Conservation (phyloP, 2,113 vertebrate species). For the Chrysochloris asiatica region DNA sequence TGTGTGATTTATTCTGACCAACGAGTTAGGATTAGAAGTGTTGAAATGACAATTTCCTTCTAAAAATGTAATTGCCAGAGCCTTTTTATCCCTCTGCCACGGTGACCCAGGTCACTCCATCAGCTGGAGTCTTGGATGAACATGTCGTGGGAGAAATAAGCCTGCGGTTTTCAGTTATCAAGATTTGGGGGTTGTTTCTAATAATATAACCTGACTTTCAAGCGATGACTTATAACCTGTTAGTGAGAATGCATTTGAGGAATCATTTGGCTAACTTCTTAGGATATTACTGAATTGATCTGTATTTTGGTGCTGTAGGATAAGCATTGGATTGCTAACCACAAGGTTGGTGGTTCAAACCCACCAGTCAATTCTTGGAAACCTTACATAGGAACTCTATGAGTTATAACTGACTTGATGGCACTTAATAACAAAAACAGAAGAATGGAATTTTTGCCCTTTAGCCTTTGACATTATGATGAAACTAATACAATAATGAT, state of each 20-base stretch:
- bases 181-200: constrained; percentile 4
- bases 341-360: too few relatives aligned
- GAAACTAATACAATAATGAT: constrained; percentile 11
- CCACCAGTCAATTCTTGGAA: too few relatives aligned
- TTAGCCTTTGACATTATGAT: not conserved
- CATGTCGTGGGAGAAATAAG: not conserved
- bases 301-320: constrained; percentile 41
- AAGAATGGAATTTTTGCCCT: constrained; percentile 24
- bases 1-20: not conserved
- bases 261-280: constrained; percentile 3
- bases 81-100: not conserved
- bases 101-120: not conserved
- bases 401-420: too few relatives aligned
- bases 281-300: not conserved
- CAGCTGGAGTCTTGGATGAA: not conserved
- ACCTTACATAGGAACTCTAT: too few relatives aligned
- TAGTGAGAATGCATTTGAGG: not conserved
- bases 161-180: not conserved
- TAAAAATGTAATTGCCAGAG: not conserved
- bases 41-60: constrained; percentile 9
- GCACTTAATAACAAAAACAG: too few relatives aligned
- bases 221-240: not conserved
- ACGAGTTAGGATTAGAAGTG: not conserved
- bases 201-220: not conserved
- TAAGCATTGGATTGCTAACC: too few relatives aligned